phyloP scores from a whole-genome alignment of 2,888 invertebrate species.

The Cacoxenus indagator region DNA sequence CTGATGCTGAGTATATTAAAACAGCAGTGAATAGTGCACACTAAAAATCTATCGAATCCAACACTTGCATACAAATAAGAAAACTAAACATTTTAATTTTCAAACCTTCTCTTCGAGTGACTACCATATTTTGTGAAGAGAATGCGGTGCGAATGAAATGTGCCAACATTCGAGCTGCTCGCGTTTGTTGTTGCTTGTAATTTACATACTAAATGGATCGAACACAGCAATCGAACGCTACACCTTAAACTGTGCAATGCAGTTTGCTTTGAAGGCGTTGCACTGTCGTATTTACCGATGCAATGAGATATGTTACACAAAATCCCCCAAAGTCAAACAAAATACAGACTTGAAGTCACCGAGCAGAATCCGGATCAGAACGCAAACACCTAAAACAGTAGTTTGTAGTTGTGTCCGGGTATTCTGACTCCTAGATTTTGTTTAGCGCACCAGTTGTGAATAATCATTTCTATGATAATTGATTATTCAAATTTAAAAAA shows the following conservation, averaged over 20 bases:
- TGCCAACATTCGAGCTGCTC: neutral
- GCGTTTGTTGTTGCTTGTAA: conserved; percentile 57
- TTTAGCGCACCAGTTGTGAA: conserved; percentile 15
- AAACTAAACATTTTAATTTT: conserved; percentile 19
- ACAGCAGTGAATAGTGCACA: neutral
- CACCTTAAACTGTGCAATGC: neutral
- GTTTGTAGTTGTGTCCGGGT: conserved; percentile 50
- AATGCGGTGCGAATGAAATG: neutral
- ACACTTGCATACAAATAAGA: conserved; percentile 20
- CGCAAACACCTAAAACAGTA: conserved; percentile 44
- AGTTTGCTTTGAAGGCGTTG: neutral
- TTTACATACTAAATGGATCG: conserved; percentile 52
- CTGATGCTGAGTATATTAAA: neutral
- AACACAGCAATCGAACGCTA: neutral
- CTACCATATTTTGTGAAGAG: neutral
- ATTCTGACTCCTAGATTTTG: too few relatives aligned
- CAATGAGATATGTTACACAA: neutral
- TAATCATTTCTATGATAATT: conserved; percentile 45
- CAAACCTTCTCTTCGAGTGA: neutral
- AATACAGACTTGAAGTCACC: neutral
- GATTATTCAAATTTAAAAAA: conserved; percentile 46
- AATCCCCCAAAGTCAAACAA: conserved; percentile 43
- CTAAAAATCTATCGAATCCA: conserved; percentile 3
- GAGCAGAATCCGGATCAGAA: conserved; percentile 4
- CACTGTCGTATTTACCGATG: neutral